A percentile compares a stretch with the other conserved stretches of the same genome.
phyloP scores from a whole-genome alignment of 2,888 invertebrate genomes.

The Lysandra coridon region DNA sequence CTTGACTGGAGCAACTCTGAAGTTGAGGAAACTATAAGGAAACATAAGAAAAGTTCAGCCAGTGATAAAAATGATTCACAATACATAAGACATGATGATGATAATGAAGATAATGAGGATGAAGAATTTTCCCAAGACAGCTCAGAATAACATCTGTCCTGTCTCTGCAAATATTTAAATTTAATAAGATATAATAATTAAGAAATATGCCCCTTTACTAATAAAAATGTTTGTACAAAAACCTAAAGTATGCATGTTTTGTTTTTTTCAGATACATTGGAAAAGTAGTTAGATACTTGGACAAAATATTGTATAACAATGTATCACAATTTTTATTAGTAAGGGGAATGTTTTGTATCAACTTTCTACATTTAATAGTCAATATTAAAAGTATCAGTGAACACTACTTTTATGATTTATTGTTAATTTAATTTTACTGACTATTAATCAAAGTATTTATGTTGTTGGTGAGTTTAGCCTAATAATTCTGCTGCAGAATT shows the following conservation, averaged over 20 bases:
- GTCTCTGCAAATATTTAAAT: not conserved
- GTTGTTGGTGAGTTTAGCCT: no score
- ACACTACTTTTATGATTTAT: no score
- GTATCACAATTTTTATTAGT: no score
- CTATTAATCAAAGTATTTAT: no score
- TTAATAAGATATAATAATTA: not conserved
- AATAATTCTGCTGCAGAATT: not conserved
- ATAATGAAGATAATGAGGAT: constrained; percentile 12
- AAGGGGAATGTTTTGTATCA: not conserved
- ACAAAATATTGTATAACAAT: not conserved
- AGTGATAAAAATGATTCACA: not conserved
- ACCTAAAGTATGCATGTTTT: not conserved
- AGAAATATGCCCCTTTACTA: not conserved
- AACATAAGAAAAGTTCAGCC: not conserved
- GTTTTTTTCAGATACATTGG: not conserved
- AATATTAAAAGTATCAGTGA: no score
- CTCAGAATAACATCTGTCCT: not conserved
- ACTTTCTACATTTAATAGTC: not conserved
- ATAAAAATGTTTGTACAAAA: not conserved
- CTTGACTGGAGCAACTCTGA: constrained; percentile 93
- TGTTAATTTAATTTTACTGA: no score
- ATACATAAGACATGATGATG: constrained; percentile 4
- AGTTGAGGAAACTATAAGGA: constrained; percentile 60
- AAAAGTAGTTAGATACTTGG: not conserved
- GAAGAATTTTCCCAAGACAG: constrained; percentile 10